These are phyloP conservation scores for Paratilapia polleni DNA, from an alignment of 2,113 vertebrate genomes.

Conservation along the genomic window DNA sequence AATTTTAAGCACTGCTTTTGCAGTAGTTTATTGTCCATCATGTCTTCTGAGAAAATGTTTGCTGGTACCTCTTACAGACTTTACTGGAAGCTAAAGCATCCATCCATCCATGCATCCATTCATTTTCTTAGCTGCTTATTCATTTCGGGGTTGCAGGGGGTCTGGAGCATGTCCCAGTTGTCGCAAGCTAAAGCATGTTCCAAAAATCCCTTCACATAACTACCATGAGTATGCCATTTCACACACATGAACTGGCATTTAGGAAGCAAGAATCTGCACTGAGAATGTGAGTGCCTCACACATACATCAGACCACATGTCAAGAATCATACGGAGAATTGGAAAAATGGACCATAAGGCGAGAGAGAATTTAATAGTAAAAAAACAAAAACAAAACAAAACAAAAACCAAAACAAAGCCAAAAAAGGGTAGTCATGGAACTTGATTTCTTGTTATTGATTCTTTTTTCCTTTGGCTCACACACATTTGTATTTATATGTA, in stretches of 20 bases:
- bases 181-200: too few relatives aligned
- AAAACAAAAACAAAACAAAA: too few relatives aligned
- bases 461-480: not conserved
- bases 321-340: not conserved
- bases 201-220: not conserved
- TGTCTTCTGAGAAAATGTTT: not conserved
- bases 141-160: not conserved
- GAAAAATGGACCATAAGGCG: not conserved
- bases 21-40: not conserved
- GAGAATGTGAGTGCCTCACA: not conserved
- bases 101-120: not conserved
- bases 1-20: not conserved
- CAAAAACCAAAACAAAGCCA: too few relatives aligned
- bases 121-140: not conserved
- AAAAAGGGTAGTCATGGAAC: too few relatives aligned
- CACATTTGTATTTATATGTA: too few relatives aligned
- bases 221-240: not conserved
- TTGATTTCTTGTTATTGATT: too few relatives aligned
- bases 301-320: not conserved
- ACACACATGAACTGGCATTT: not conserved
- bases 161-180: not conserved
- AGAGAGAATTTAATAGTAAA: too few relatives aligned
- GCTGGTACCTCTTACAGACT: not conserved
- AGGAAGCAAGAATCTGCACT: not conserved
- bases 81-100: not conserved